These are phyloP conservation scores for Drosophila eohydei DNA, from an alignment of 2,888 invertebrate species.

Conservation along the genomic window DNA sequence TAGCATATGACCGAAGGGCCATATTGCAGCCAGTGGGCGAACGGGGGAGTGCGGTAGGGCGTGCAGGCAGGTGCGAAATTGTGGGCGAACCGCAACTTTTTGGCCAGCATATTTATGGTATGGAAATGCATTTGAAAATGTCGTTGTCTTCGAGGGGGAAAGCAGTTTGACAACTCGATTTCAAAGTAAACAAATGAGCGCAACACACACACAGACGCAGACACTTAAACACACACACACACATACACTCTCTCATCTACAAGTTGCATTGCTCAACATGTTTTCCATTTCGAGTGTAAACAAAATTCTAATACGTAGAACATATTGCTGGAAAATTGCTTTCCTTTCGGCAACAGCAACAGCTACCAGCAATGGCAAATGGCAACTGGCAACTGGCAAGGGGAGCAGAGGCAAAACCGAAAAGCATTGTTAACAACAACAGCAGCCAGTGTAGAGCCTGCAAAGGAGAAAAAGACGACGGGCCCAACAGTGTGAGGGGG, in stretches of 20 bases:
- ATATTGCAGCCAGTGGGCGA: slow-evolving; percentile 12
- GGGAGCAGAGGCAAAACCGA: slow-evolving; percentile 47
- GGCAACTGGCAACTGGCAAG: slow-evolving; percentile 41
- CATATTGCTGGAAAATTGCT: slow-evolving; percentile 79
- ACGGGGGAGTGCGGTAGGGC: not conserved
- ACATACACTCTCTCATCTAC: slow-evolving; percentile 30
- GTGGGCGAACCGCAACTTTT: slow-evolving; percentile 29
- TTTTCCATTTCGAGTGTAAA: slow-evolving; percentile 80
- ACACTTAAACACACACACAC: slow-evolving; percentile 8
- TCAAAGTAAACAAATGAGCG: slow-evolving; percentile 75
- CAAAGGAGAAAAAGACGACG: not conserved
- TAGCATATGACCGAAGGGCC: slow-evolving; percentile 64
- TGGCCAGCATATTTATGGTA: slow-evolving; percentile 33
- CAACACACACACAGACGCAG: slow-evolving; percentile 20
- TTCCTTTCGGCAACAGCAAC: slow-evolving; percentile 73
- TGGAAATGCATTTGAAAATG: slow-evolving; percentile 55
- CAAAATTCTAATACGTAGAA: slow-evolving; percentile 77
- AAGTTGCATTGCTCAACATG: slow-evolving; percentile 77
- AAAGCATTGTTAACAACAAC: slow-evolving; percentile 78
- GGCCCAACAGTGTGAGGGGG: not conserved
- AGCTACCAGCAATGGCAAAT: slow-evolving; percentile 44
- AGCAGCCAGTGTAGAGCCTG: slow-evolving; percentile 34
- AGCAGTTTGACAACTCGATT: slow-evolving; percentile 71
- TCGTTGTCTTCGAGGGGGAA: slow-evolving; percentile 34
- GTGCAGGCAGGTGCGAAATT: not conserved